Base-by-base conservation (phyloP, 2,888 invertebrate species). In the Anaspis maculata region DNA sequence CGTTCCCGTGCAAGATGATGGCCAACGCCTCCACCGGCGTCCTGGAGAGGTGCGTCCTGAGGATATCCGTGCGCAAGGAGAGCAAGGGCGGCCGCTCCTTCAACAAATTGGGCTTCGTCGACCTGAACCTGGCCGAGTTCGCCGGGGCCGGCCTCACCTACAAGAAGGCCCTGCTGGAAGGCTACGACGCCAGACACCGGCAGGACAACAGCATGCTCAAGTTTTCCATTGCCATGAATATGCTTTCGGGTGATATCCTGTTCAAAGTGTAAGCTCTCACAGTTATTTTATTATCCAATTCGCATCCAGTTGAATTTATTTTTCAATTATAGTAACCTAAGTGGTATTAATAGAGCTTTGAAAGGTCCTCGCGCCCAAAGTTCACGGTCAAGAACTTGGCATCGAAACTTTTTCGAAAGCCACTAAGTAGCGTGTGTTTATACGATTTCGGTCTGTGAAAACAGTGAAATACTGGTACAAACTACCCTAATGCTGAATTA, bases 71-170 rank as follows among this genome's bases (percentile, higher is more conserved):
- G 54, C 77, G 96, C 62, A 95, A 92, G 76, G 96, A 82, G 62
- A 75, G 76, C 66, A 82, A 82, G 62, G 82, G 82, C 63, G 91
- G 92, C 30, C 76, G 86, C 45, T 83, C 89, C 45, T 89, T 82
- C 69, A 88, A 88, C 70, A 97, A 97, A 74, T 77, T 98, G 55
- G 97, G 97, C 50, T 97, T 92, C 74, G 94, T 89, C 54, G 95
- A 96, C 71, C 75, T 97, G 57, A 96, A 98, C 72, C 77, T 97
- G 61, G 90, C 96, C 37, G 94, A 96, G 71, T 88, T 88, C 68
- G 96, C 97, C 34, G 96, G 94, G 44, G 83, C 91, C 23, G 96
- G 95, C 23, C 75, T 83, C 55, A 82, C 83, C 37, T 78, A 82
- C 51, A 77, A 89, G 46, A 82, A 89, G 54, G 95, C 88, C 65